Evolutionary conservation across 2,888 invertebrate genomes (phyloP).

Genomic region (Synanthedon tipuliformis): DNA sequence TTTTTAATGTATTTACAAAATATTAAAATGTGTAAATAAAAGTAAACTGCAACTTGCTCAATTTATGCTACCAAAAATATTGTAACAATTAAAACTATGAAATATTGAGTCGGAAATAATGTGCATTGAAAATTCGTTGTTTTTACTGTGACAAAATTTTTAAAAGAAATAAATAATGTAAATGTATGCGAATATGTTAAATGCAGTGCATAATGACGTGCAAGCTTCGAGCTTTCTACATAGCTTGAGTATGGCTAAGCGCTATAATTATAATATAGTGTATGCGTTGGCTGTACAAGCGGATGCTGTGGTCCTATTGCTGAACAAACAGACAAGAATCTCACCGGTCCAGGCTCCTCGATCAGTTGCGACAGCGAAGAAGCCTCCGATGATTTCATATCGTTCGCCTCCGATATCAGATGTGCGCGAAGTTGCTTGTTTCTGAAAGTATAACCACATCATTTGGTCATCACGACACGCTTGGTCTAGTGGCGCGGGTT

Average conservation of each 20-base stretch:
- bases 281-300: conserved; percentile 25
- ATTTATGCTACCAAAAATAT: too few species aligned
- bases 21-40: too few species aligned
- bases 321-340: conserved; percentile 1
- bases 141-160: too few species aligned
- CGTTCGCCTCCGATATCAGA: conserved; percentile 77
- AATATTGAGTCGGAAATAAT: too few species aligned
- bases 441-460: conserved; percentile 34
- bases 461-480: too few species aligned
- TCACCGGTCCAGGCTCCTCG: conserved; percentile 65
- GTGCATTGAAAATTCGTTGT: too few species aligned
- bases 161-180: neutral
- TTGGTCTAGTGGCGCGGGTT: too few species aligned
- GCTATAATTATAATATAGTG: conserved; percentile 14
- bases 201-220: conserved; percentile 23
- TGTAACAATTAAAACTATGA: too few species aligned
- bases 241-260: conserved; percentile 12
- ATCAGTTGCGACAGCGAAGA: conserved; percentile 64
- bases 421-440: conserved; percentile 82
- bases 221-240: conserved; percentile 22
- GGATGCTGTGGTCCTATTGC: conserved; percentile 14
- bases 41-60: too few species aligned
- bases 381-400: conserved; percentile 64
- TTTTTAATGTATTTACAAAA: too few species aligned
- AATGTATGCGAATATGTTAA: conserved; percentile 6